phyloP scores from a whole-genome alignment of 2,113 vertebrate genomes.

The Sinosuthora webbiana region DNA sequence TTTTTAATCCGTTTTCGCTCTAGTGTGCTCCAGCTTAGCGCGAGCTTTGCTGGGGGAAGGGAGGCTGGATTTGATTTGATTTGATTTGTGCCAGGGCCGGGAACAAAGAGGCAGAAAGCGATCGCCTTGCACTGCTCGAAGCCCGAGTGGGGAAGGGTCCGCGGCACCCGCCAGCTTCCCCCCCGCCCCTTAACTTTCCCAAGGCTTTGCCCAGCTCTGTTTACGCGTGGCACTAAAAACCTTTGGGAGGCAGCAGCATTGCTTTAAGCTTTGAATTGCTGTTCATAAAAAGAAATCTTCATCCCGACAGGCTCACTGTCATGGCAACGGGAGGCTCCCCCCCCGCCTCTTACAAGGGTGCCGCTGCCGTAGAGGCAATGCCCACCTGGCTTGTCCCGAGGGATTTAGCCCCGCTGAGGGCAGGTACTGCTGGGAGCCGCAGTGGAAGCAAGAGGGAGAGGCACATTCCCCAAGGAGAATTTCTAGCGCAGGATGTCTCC shows the following conservation, averaged over 20 bases:
- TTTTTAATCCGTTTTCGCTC: constrained; percentile 12
- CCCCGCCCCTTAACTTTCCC: background rate
- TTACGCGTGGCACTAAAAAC: background rate
- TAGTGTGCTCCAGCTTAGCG: background rate
- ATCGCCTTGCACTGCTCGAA: background rate
- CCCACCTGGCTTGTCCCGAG: fast-evolving
- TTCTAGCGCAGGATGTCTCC: background rate
- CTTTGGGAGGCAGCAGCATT: background rate
- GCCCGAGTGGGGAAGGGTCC: background rate
- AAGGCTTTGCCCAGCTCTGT: background rate
- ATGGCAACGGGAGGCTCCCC: constrained; percentile 24
- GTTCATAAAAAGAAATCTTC: background rate
- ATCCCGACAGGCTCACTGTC: constrained; percentile 15
- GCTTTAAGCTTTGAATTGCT: constrained; percentile 12
- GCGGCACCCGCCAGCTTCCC: background rate
- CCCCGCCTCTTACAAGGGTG: background rate
- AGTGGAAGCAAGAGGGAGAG: background rate
- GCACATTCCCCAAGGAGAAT: fast-evolving
- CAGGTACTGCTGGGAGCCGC: background rate
- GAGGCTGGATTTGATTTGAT: background rate
- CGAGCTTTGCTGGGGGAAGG: constrained; percentile 9
- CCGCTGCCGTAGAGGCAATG: background rate
- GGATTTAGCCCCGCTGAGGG: background rate
- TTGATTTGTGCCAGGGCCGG: background rate
- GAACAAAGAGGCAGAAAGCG: background rate